Base-by-base conservation (phyloP, 2,888 invertebrate species). In the Limnephilus rhombicus region DNA sequence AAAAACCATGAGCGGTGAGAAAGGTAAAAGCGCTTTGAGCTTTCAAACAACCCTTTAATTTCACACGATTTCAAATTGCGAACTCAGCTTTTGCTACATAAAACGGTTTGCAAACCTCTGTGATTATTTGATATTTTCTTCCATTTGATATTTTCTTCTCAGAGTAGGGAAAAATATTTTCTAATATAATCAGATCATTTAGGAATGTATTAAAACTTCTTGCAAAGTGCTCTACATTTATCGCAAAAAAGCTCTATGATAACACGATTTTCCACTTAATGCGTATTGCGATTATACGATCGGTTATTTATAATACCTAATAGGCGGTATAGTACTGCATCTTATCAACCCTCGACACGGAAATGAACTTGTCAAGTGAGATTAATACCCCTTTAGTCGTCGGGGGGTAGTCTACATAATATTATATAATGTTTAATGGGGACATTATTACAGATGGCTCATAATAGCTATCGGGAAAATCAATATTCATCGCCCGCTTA, bases 251-350 rank as follows among this genome's bases (percentile, higher is more conserved):
- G 29, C 49, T 34, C 41, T 41, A n/a, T 31, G 15, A 31, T 31
- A 49, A 87, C 87, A 87, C 87, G 87, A 87, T 87, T 87, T 87
- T 87, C 87, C 87, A 87, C 87, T 87, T 87, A 87, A 49, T 87
- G 49, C 53, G 29, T 87, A 7, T 53, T 37, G 41, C 83, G 12
- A 37, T 83, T 83, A 37, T 37, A 24, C 37, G 37, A 15, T 83
- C 34, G 9, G 41, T 83, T 37, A 83, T 83, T 37, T 37, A 83
- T 24, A n/a, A n/a, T 68, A n/a, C n/a, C n/a, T n/a, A 68, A 68
- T 9, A 24, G 68, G 24, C 24, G 7, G 18, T 85, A 85, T 41
- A 85, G 45, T 87, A 53, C 15, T 87, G 87, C 87, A 87, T 13
- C 53, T 87, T 87, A 53, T 87, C 87, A 31, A 29, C 68, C 53